A percentile compares a stretch with the other conserved stretches of the same genome.
Conservation (phyloP, 2,888 invertebrate species). For the Ophioninae sp. region DNA sequence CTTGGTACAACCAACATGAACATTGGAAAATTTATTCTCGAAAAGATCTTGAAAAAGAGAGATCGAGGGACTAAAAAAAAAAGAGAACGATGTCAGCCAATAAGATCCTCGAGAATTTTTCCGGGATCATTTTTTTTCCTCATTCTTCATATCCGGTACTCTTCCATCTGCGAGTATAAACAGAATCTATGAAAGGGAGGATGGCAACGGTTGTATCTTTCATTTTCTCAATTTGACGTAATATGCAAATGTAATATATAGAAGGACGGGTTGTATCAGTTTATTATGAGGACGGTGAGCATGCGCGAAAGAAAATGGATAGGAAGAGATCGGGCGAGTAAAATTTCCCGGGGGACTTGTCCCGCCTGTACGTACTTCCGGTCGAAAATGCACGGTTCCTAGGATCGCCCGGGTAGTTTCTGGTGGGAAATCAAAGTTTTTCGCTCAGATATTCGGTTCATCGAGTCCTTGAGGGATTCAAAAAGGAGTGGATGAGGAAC, state of each 20-base stretch:
- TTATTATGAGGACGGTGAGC: neutral
- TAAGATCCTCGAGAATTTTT: slow-evolving; percentile 9
- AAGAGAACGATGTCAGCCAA: neutral
- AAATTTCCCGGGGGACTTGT: slow-evolving; percentile 61
- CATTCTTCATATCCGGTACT: neutral
- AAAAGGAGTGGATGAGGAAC: no score
- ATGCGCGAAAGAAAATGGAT: slow-evolving; percentile 16
- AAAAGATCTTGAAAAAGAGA: no score
- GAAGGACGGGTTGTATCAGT: neutral
- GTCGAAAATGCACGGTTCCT: slow-evolving; percentile 14
- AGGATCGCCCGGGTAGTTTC: slow-evolving; percentile 25
- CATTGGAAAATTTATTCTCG: no score
- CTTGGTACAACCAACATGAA: no score
- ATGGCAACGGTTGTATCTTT: neutral
- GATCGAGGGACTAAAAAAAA: no score
- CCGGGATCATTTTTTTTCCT: slow-evolving; percentile 29
- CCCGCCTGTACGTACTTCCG: slow-evolving; percentile 6
- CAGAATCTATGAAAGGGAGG: neutral
- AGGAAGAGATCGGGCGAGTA: slow-evolving; percentile 27
- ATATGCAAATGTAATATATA: slow-evolving; percentile 23
- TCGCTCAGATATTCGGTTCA: neutral
- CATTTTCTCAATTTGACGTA: slow-evolving; percentile 34
- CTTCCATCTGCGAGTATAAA: neutral
- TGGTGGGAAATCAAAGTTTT: slow-evolving; percentile 57
- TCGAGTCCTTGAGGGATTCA: no score